Evolutionary conservation across 2,113 vertebrate species (phyloP).

Genomic region (Onychostoma macrolepis): DNA sequence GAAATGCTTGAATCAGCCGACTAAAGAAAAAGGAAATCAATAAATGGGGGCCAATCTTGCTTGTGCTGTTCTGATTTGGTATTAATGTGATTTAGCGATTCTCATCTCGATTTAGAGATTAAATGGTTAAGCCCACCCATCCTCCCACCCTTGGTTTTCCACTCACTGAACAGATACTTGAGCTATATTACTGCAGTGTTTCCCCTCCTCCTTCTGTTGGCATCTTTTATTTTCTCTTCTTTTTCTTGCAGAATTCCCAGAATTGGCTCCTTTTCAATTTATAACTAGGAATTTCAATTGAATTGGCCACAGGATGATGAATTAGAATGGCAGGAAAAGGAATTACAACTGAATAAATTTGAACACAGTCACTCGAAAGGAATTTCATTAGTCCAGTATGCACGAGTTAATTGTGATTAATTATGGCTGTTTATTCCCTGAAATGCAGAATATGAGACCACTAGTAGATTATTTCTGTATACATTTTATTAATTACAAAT

Average conservation of each 20-base stretch:
- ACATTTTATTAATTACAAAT: background rate
- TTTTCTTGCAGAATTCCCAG: background rate
- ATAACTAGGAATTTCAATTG: conserved; percentile 11
- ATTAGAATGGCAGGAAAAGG: background rate
- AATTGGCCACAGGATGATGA: background rate
- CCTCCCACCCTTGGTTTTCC: conserved; percentile 31
- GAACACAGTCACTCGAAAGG: background rate
- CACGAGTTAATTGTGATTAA: background rate
- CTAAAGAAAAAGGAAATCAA: conserved; percentile 67
- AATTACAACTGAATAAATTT: background rate
- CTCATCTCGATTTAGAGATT: conserved; percentile 66
- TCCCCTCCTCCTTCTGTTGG: background rate
- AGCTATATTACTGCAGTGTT: conserved; percentile 8
- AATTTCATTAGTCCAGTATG: conserved; percentile 1
- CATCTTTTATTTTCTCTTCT: background rate
- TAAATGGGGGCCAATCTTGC: conserved; percentile 68
- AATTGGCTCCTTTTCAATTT: conserved; percentile 10
- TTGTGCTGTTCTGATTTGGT: conserved; percentile 66
- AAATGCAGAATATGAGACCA: background rate
- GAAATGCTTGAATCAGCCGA: conserved; percentile 62
- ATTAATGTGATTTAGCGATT: conserved; percentile 69
- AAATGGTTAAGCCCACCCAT: conserved; percentile 67
- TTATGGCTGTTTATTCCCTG: background rate
- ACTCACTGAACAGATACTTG: conserved; percentile 28
- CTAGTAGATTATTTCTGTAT: background rate